A percentile compares a stretch with the other conserved stretches of the same genome.
phyloP scores from a whole-genome alignment of 2,113 vertebrate species.

The Delphinapterus leucas region DNA sequence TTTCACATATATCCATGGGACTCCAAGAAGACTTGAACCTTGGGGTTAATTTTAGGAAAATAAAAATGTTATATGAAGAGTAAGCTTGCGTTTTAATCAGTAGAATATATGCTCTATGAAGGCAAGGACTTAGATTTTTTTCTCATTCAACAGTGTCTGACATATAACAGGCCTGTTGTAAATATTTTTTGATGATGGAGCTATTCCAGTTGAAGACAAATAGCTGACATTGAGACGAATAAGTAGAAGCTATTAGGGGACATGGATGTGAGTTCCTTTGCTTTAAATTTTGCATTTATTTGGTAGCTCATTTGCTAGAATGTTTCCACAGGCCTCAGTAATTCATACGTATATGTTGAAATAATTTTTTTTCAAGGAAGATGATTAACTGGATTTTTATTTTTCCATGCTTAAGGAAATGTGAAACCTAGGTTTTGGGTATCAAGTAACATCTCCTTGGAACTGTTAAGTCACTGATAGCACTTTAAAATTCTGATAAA shows the following conservation, averaged over 20 bases:
- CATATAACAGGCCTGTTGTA: background rate
- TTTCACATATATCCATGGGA: background rate
- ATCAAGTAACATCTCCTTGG: background rate
- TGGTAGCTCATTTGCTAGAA: conserved; percentile 4
- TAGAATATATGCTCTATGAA: background rate
- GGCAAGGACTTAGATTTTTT: background rate
- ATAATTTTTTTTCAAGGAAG: conserved; percentile 27
- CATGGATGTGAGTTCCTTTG: background rate
- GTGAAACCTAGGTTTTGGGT: background rate
- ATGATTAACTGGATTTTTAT: background rate
- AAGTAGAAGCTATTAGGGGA: background rate
- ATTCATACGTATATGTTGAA: background rate
- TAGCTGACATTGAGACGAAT: background rate
- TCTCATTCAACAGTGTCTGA: background rate
- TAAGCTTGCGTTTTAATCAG: background rate
- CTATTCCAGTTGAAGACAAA: background rate
- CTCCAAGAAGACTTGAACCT: background rate
- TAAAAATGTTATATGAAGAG: background rate
- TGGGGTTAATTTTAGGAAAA: conserved; percentile 28
- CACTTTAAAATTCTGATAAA: background rate
- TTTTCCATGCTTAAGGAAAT: conserved; percentile 7
- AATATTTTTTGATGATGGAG: background rate
- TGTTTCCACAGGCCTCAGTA: background rate
- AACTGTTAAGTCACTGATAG: background rate
- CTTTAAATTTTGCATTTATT: background rate